Evolutionary conservation across 2,113 vertebrate genomes (phyloP), one percentile per base, ranked within the genome.

Genomic region (Choloepus hoffmanni): DNA sequence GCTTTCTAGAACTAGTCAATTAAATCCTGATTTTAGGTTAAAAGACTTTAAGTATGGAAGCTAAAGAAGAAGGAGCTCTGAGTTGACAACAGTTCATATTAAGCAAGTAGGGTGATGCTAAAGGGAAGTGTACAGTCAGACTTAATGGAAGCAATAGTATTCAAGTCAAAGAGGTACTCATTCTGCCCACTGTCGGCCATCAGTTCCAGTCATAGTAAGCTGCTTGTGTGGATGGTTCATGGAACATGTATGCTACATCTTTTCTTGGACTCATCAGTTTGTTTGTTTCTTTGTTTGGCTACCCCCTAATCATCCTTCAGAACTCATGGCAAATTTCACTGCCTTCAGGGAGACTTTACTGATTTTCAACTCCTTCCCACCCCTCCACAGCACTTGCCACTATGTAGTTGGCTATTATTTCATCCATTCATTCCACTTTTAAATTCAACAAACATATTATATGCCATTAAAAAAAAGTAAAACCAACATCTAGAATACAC

Each of bases 21-120:
- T 73, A 73, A 89, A 86, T 58, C 60, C 62, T 45, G 55, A 53
- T 88, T 96, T 90, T 95, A 58, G 55, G 68, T 88, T n/a, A n/a
- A n/a, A n/a, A n/a, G n/a, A n/a, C n/a, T n/a, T n/a, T n/a, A n/a
- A n/a, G n/a, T n/a, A n/a, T n/a, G n/a, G n/a, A n/a, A n/a, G n/a
- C n/a, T n/a, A n/a, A 85, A 55, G 78, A 82, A 60, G 13, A 13
- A 36, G 50, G 16, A 63, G 33, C 30, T 74, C 28, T 62, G 53
- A 36, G 11, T 76, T 76, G 68, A 16, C 21, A 40, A 23, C 15
- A 9, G 3, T 68, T 89, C 30, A 3, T 33, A 1, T 74, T 84
- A 74, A 43, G 43, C 79, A 53, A 4, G 19, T 3, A 7, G n/a
- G 16, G 24, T 14, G 50, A 68, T 63, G 18, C 60, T 77, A 4